Base-by-base conservation (phyloP, 2,888 invertebrate species). In the Falcaria lacertinaria region DNA sequence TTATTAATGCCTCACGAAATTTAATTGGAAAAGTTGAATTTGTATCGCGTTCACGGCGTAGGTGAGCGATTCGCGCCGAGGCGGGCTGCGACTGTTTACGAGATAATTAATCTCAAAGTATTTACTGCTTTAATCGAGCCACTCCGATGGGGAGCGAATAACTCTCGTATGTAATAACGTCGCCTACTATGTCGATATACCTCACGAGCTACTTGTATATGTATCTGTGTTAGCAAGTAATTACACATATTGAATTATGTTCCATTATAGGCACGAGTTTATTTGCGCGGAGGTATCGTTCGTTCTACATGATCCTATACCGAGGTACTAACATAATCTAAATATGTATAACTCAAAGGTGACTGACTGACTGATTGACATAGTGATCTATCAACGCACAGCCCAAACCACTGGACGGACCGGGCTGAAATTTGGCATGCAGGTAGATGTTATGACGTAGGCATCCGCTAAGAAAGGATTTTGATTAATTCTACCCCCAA, bases 11-110 rank as follows among this genome's bases (percentile, higher is more conserved):
- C 87, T 89, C 89, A 90, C 87, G 89, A 90, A 90, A 89, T 90
- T 90, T 90, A 90, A 90, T 90, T 90, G 90, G 90, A 90, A 90
- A 90, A 90, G 89, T 90, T 89, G 89, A 89, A 89, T 89, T 88
- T 86, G 88, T 89, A 86, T 85, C 88, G 81, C 80, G 85, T 80
- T 84, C 81, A 84, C 87, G 86, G 85, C 82, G 86, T 87, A 88
- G 88, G 89, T 88, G 87, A 84, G 86, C 85, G 86, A 82, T 84
- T 80, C 77, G 79, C 81, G 83, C 73, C 67, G 72, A 69, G 66
- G 71, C 71, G 71, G 76, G 74, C 69, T 74, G 76, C 81, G 82
- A 87, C 84, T 88, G 88, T 88, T 89, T 89, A 89, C 89, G 89
- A 87, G 86, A 89, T 89, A 89, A 89, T 89, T 89, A 88, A 89